Percentiles rank a stretch among this genome's conserved stretches.
Evolutionary conservation across 64 coral and sea anemone species (phyloP).

Genomic region (Platygyra sinensis): DNA sequence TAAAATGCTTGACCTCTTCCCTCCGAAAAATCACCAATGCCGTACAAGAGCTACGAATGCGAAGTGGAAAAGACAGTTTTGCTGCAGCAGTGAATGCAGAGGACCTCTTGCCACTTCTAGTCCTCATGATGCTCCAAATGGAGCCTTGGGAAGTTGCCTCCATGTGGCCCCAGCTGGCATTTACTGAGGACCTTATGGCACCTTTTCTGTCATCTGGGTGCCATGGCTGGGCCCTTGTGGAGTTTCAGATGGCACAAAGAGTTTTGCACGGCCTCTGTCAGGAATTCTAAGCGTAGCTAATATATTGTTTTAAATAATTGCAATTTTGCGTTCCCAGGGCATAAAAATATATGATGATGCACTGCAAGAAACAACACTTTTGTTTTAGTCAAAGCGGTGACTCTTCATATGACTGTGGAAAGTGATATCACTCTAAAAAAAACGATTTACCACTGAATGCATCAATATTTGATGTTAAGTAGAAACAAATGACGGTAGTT

Average conservation of each 20-base stretch:
- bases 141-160: constrained; percentile 83
- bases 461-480: too few species aligned
- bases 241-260: constrained; percentile 83
- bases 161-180: constrained; percentile 73
- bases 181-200: constrained; percentile 90
- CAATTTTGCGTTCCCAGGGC: neutral
- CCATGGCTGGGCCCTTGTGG: constrained; percentile 90
- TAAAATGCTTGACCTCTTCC: constrained; percentile 91
- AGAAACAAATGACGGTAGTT: too few species aligned
- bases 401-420: too few species aligned
- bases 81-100: constrained; percentile 88
- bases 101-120: constrained; percentile 83
- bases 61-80: constrained; percentile 65
- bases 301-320: neutral
- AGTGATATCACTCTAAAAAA: too few species aligned
- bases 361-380: too few species aligned
- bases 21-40: constrained; percentile 82
- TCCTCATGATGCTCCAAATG: constrained; percentile 93
- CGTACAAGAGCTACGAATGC: constrained; percentile 76
- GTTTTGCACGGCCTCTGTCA: constrained; percentile 76
- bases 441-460: too few species aligned
- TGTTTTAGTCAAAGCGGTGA: too few species aligned
- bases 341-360: neutral
- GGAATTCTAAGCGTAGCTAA: constrained; percentile 53
- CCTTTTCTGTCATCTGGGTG: constrained; percentile 82